Conservation (phyloP, 1,140 invertebrate genomes). For the Drosophila malerkotliana region DNA sequence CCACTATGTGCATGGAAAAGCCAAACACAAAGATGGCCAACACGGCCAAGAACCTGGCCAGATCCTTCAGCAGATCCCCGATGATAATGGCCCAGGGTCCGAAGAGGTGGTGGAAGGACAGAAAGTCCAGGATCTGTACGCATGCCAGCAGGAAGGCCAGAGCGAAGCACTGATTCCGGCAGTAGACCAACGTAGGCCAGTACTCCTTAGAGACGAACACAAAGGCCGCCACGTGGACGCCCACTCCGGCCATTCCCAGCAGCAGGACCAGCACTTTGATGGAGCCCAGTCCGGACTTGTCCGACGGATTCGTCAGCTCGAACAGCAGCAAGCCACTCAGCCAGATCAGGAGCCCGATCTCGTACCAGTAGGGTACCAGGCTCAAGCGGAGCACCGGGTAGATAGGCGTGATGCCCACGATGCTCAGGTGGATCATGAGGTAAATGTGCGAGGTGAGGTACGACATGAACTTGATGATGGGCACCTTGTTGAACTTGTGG, state of each 20-base stretch:
- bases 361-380: conserved; percentile 95
- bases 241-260: conserved; percentile 96
- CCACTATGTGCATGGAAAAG: conserved; percentile 98
- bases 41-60: conserved; percentile 98
- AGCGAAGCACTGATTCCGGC: conserved; percentile 98
- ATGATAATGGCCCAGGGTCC: conserved; percentile 98
- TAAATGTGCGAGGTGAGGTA: conserved; percentile 99
- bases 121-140: conserved; percentile 97
- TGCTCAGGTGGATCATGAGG: conserved; percentile 95
- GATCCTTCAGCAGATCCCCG: conserved; percentile 94
- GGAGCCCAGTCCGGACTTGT: conserved; percentile 96
- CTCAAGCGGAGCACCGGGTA: conserved; percentile 91
- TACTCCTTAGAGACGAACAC: conserved; percentile 88
- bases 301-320: conserved; percentile 98
- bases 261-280: conserved; percentile 95
- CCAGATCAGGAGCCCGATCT: conserved; percentile 98
- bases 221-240: conserved; percentile 93
- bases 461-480: conserved; percentile 99
- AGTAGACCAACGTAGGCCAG: conserved; percentile 94
- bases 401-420: conserved; percentile 96
- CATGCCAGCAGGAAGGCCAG: conserved; percentile 97
- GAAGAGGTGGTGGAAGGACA: conserved; percentile 99
- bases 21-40: conserved; percentile 98
- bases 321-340: conserved; percentile 97
- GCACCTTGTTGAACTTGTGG: conserved; percentile 97